phyloP scores from a whole-genome alignment of 2,888 invertebrate species.

The Tenthredo amoena region DNA sequence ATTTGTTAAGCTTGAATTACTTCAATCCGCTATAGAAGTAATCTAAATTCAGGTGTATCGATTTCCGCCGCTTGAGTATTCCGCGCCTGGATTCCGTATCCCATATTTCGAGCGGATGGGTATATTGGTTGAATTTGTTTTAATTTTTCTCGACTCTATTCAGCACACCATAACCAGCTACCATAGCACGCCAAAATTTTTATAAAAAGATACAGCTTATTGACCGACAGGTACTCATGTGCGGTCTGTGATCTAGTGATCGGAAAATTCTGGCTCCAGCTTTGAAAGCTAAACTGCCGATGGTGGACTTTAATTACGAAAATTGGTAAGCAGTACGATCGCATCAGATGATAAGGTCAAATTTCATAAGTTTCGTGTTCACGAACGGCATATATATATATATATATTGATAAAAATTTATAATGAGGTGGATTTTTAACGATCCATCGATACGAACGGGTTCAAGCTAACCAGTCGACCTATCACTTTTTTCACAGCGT shows the following conservation, averaged over 20 bases:
- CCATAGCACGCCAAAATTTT: background rate
- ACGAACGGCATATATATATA: background rate
- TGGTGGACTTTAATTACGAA: background rate
- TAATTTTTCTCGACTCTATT: background rate
- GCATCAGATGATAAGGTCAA: background rate
- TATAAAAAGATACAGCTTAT: background rate
- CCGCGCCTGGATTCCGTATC: background rate
- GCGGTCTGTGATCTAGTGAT: background rate
- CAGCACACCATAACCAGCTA: background rate
- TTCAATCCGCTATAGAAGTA: background rate
- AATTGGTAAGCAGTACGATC: background rate
- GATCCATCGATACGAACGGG: background rate
- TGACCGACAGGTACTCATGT: background rate
- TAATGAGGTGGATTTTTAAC: background rate
- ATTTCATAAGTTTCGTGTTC: background rate
- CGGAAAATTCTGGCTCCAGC: background rate
- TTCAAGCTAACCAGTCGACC: background rate
- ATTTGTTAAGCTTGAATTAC: background rate
- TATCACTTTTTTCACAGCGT: background rate
- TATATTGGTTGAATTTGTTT: background rate
- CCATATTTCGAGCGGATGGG: background rate
- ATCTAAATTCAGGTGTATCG: background rate
- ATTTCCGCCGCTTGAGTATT: background rate
- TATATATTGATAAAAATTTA: background rate
- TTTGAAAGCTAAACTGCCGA: background rate